Conservation (phyloP, 1,140 invertebrate genomes). For the Panagrolaimus sp. region DNA sequence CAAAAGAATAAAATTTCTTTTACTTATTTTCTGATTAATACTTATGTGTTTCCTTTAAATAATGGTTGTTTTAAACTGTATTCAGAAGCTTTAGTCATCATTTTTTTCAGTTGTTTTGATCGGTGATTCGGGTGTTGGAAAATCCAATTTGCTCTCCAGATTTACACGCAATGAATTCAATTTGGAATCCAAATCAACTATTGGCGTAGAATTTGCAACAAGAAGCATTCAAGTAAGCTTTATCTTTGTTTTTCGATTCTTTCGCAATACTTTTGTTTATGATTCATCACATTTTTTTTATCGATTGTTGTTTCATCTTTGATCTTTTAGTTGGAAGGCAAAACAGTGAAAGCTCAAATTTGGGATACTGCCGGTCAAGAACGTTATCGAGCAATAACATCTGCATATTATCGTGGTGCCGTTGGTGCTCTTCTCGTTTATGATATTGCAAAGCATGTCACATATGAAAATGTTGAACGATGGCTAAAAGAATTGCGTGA, state of each 20-base stretch:
- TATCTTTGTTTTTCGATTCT: constrained; percentile 59
- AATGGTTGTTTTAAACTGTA: constrained; percentile 10
- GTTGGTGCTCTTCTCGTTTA: constrained; percentile 93
- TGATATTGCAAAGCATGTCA: constrained; percentile 97
- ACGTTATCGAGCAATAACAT: constrained; percentile 91
- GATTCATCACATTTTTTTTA: background rate
- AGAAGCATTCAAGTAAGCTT: constrained; percentile 83
- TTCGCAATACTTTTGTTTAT: constrained; percentile 19
- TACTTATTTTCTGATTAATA: background rate
- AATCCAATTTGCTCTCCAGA: constrained; percentile 95
- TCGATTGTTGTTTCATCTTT: constrained; percentile 11
- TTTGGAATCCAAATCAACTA: constrained; percentile 98
- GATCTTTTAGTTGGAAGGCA: constrained; percentile 76
- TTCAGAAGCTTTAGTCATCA: constrained; percentile 70
- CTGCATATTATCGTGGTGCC: constrained; percentile 84
- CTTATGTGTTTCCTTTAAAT: background rate
- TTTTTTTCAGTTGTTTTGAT: constrained; percentile 87
- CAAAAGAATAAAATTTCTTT: too few relatives aligned
- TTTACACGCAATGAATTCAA: constrained; percentile 99
- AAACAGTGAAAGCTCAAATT: constrained; percentile 96
- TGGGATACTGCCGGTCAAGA: constrained; percentile 99
- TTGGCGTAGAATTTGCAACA: constrained; percentile 99
- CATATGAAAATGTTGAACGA: constrained; percentile 97
- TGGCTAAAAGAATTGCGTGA: constrained; percentile 80
- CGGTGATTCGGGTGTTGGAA: constrained; percentile 98